phyloP scores from a whole-genome alignment of 2,797 vertebrate genomes.

The Danionella dracula region DNA sequence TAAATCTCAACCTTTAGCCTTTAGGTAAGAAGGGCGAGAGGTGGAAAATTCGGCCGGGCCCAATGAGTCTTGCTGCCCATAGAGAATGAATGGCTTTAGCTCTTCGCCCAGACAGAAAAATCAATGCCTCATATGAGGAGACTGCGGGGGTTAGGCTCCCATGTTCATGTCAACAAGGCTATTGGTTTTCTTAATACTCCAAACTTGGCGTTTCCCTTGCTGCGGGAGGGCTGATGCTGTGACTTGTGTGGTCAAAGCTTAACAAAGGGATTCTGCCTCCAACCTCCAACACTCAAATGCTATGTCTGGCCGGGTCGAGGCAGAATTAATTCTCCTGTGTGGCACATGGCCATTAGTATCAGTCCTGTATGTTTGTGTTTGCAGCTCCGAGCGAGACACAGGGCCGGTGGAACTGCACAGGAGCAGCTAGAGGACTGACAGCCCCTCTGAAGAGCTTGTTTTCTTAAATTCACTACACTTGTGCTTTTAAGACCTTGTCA shows the following conservation, averaged over 20 bases:
- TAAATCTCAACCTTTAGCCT: conserved; percentile 86
- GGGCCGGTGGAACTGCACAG: not conserved
- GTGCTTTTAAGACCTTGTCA: not conserved
- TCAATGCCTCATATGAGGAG: conserved; percentile 99
- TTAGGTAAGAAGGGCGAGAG: conserved; percentile 63
- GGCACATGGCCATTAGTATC: conserved; percentile 69
- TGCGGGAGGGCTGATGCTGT: conserved; percentile 76
- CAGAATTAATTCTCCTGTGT: conserved; percentile 73
- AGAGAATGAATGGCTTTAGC: conserved; percentile 97
- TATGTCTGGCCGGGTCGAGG: conserved; percentile 53
- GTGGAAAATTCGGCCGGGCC: conserved; percentile 67
- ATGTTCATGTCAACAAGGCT: conserved; percentile 99
- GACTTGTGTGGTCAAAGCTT: conserved; percentile 90
- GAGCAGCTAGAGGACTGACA: conserved; percentile 1
- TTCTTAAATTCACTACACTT: not conserved
- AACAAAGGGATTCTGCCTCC: conserved; percentile 84
- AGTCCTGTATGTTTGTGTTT: conserved; percentile 61
- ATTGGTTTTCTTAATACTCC: conserved; percentile 98
- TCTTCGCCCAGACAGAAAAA: conserved; percentile 92
- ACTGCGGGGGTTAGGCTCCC: conserved; percentile 97
- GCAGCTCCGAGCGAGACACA: conserved; percentile 49
- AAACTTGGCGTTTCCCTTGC: conserved; percentile 90
- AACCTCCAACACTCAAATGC: conserved; percentile 61
- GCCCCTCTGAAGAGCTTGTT: not conserved
- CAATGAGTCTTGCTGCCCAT: conserved; percentile 77